Evolutionary conservation across 2,113 vertebrate genomes (phyloP).

Genomic region (Brachypodius melanocephalos): DNA sequence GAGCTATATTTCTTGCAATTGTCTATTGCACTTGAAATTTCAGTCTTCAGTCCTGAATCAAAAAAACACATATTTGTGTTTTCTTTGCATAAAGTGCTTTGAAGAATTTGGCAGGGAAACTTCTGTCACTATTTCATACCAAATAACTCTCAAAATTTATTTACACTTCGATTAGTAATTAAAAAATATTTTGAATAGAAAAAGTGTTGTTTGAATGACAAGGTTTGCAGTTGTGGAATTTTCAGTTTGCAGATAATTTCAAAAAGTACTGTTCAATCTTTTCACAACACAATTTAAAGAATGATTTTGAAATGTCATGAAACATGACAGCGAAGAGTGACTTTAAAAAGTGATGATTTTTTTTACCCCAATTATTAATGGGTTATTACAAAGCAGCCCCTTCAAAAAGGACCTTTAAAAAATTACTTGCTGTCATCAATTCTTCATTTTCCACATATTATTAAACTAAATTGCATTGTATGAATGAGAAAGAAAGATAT

Average conservation of each 20-base stretch:
- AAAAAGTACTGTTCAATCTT: neutral
- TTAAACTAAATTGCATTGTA: neutral
- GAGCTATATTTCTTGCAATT: neutral
- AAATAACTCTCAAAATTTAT: neutral
- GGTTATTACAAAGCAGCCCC: neutral
- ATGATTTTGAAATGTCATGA: neutral
- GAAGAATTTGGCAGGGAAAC: neutral
- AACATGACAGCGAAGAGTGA: neutral
- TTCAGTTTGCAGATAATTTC: neutral
- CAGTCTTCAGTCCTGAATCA: neutral
- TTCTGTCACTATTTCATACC: neutral
- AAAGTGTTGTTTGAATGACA: neutral
- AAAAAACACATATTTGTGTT: neutral
- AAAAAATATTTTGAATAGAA: neutral
- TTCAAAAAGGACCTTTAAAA: neutral
- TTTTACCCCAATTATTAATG: neutral
- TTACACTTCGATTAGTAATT: neutral
- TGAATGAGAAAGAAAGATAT: neutral
- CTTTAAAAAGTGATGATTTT: neutral
- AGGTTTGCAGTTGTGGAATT: neutral
- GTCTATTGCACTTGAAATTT: neutral
- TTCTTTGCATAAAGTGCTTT: neutral
- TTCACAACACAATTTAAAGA: neutral
- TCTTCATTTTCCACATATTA: neutral
- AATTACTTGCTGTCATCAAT: neutral